phyloP scores from a whole-genome alignment of 2,888 invertebrate genomes.

The Mesodorylaimus sp. region DNA sequence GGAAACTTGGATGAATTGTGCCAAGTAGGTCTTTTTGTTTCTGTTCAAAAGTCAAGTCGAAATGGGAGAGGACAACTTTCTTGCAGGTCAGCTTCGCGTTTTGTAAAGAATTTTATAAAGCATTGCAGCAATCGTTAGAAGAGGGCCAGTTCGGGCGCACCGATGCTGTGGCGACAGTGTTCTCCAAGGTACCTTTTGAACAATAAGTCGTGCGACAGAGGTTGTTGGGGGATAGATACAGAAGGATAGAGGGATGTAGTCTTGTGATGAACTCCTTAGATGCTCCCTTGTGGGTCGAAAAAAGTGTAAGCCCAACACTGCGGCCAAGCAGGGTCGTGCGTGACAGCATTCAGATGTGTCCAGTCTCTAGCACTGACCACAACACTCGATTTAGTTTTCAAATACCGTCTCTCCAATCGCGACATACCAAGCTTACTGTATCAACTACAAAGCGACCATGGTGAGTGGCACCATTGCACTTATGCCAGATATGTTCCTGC shows the following conservation, averaged over 20 bases:
- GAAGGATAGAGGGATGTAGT: too few species aligned
- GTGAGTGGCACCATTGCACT: not conserved
- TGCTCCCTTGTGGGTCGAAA: too few species aligned
- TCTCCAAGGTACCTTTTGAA: not conserved
- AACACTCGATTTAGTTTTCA: too few species aligned
- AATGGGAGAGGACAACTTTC: constrained; percentile 3
- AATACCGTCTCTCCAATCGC: constrained; percentile 26
- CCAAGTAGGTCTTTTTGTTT: constrained; percentile 33
- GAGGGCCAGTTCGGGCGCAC: constrained; percentile 13
- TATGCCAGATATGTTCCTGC: not conserved
- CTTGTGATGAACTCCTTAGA: too few species aligned
- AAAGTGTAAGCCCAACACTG: too few species aligned
- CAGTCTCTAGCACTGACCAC: too few species aligned
- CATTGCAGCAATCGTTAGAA: constrained; percentile 37
- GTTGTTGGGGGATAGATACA: too few species aligned
- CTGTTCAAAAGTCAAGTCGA: not conserved
- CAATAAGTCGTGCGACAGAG: too few species aligned
- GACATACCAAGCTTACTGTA: constrained; percentile 46
- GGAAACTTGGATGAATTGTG: constrained; percentile 45
- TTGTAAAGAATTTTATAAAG: constrained; percentile 41
- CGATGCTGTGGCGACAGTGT: not conserved
- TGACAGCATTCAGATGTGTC: too few species aligned
- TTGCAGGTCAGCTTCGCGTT: constrained; percentile 41
- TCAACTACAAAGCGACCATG: constrained; percentile 43
- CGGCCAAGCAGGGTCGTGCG: too few species aligned